A percentile compares a stretch with the other conserved stretches of the same genome.
phyloP scores from a whole-genome alignment of 2,797 vertebrate species.

The Enteromius thamalakanensis region DNA sequence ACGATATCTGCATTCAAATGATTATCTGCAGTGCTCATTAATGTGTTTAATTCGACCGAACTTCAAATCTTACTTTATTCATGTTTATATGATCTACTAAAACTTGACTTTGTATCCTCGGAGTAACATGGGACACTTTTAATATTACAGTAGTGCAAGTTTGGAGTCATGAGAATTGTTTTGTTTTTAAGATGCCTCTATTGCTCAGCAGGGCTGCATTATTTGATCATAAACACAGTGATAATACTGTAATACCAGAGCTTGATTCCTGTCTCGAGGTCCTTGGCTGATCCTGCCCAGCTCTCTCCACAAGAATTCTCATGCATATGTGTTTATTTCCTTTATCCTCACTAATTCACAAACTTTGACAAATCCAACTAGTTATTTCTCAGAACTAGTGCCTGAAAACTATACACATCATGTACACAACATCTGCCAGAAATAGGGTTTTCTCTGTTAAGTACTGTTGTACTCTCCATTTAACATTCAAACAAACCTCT shows the following conservation, averaged over 20 bases:
- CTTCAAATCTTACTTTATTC: conserved; percentile 1
- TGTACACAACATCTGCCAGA: neutral
- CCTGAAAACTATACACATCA: neutral
- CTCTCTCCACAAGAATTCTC: too few relatives aligned
- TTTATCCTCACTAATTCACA: neutral
- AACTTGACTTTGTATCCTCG: neutral
- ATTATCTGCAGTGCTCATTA: neutral
- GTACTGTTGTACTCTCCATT: neutral
- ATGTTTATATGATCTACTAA: neutral
- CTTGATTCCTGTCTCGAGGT: too few relatives aligned
- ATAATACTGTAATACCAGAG: too few relatives aligned
- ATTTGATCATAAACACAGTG: neutral
- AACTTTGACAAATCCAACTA: neutral
- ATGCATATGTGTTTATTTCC: too few relatives aligned
- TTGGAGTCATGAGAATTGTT: neutral
- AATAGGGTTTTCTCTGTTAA: conserved; percentile 6
- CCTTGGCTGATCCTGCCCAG: too few relatives aligned
- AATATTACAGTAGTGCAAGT: neutral
- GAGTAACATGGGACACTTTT: neutral
- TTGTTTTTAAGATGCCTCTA: neutral
- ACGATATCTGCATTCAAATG: conserved; percentile 33
- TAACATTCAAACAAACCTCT: neutral
- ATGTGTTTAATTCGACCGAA: neutral
- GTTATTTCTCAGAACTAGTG: neutral
- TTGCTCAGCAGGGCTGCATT: neutral